phyloP scores from a whole-genome alignment of 2,888 invertebrate species.

The Tyria jacobaeae region DNA sequence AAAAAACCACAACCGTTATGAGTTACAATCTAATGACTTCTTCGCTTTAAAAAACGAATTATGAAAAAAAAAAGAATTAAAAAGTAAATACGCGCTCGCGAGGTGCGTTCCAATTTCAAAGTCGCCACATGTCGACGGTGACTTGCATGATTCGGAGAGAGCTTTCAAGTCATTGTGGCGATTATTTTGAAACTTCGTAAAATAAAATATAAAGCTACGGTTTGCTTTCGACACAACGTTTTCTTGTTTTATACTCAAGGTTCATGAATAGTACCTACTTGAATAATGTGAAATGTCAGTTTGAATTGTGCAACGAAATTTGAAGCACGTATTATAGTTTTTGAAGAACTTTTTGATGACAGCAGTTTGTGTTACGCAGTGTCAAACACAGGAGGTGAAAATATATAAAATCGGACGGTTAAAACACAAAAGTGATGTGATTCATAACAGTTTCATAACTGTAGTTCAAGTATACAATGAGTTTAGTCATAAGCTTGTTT shows the following conservation, averaged over 20 bases:
- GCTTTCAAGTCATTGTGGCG: conserved; percentile 45
- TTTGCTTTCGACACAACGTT: conserved; percentile 51
- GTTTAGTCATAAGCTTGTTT: neutral
- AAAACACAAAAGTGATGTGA: too few species aligned
- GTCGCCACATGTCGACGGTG: conserved; percentile 81
- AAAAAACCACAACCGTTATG: conserved; percentile 80
- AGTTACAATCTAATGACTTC: conserved; percentile 80
- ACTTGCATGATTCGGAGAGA: conserved; percentile 68
- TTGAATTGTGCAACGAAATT: neutral
- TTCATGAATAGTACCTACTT: conserved; percentile 2
- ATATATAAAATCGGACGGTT: too few species aligned
- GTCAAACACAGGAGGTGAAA: too few species aligned
- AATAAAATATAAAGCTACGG: conserved; percentile 49
- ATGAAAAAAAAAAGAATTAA: conserved; percentile 60
- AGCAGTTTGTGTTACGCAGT: too few species aligned
- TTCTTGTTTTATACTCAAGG: conserved; percentile 38
- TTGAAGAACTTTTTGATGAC: too few species aligned
- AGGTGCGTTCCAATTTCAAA: conserved; percentile 73
- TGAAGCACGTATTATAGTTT: neutral
- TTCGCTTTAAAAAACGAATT: conserved; percentile 62
- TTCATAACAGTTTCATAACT: too few species aligned
- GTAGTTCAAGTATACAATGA: too few species aligned
- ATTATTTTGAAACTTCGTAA: conserved; percentile 55
- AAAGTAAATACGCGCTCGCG: conserved; percentile 72
- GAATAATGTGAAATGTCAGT: conserved; percentile 1